Conservation (phyloP, 2,113 vertebrate species). For the Ellobius talpinus region DNA sequence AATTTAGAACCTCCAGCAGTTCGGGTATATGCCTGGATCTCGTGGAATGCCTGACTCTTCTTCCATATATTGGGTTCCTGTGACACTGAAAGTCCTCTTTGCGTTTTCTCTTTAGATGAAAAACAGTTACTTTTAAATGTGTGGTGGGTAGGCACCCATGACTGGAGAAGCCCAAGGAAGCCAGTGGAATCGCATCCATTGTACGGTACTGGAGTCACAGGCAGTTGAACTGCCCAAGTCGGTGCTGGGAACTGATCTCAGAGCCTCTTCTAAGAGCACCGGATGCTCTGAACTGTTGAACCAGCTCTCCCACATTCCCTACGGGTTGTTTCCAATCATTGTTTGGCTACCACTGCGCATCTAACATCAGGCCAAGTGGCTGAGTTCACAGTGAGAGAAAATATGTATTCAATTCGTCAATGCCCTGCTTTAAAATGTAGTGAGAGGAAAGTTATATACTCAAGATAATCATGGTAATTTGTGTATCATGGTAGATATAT, state of each 20-base stretch:
- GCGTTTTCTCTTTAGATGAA: background rate
- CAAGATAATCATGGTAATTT: background rate
- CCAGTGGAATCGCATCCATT: too few species aligned
- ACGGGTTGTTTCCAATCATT: background rate
- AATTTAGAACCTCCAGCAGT: background rate
- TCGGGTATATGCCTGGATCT: background rate
- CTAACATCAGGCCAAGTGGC: background rate
- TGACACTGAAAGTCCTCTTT: background rate
- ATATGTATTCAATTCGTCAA: background rate
- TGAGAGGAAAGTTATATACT: background rate
- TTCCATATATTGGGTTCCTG: background rate
- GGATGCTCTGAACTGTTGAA: too few species aligned
- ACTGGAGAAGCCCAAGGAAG: background rate
- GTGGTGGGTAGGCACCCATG: background rate
- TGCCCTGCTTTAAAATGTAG: background rate
- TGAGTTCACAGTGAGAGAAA: background rate
- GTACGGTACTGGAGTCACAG: background rate
- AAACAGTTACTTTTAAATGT: background rate
- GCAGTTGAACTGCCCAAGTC: background rate
- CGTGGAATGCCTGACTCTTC: slow-evolving; percentile 3
- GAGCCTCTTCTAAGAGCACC: background rate
- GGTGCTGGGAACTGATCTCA: background rate
- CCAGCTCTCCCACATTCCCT: background rate
- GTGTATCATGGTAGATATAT: background rate
- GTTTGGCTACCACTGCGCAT: background rate